Evolutionary conservation across 1,140 invertebrate genomes (phyloP).

Genomic region (Lepeophtheirus salmonis): DNA sequence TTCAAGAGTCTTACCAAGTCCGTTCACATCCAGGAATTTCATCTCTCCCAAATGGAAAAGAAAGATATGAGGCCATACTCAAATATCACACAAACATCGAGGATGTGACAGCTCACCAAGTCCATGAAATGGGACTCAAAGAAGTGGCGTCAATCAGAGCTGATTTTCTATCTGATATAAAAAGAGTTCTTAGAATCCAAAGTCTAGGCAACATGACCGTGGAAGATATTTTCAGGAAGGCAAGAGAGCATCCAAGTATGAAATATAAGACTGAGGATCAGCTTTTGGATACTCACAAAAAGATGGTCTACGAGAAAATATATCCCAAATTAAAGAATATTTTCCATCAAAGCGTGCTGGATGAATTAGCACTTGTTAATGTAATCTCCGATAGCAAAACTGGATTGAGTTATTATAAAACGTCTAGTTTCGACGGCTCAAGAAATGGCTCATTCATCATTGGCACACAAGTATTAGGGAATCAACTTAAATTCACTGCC

Average conservation of each 20-base stretch:
- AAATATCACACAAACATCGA: slow-evolving; percentile 24
- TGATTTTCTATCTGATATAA: not conserved
- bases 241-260: not conserved
- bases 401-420: not conserved
- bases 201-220: not conserved
- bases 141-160: not conserved
- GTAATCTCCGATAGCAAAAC: not conserved
- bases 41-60: slow-evolving; percentile 24
- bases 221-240: not conserved
- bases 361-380: not conserved
- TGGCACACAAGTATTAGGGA: not conserved
- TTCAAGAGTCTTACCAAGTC: slow-evolving; percentile 23
- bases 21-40: slow-evolving; percentile 24
- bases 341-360: not conserved
- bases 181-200: not conserved
- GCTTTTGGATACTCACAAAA: not conserved
- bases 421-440: slow-evolving; percentile 1
- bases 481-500: slow-evolving; percentile 25
- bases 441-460: slow-evolving; percentile 1
- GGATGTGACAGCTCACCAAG: not conserved
- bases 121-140: not conserved
- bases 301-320: not conserved
- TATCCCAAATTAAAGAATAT: not conserved
- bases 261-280: not conserved
- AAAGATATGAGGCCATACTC: slow-evolving; percentile 25